Percentiles rank a stretch among this genome's conserved stretches.
These are phyloP conservation scores for Plotosus lineatus DNA, from an alignment of 2,113 vertebrate genomes.

Conservation along the genomic window DNA sequence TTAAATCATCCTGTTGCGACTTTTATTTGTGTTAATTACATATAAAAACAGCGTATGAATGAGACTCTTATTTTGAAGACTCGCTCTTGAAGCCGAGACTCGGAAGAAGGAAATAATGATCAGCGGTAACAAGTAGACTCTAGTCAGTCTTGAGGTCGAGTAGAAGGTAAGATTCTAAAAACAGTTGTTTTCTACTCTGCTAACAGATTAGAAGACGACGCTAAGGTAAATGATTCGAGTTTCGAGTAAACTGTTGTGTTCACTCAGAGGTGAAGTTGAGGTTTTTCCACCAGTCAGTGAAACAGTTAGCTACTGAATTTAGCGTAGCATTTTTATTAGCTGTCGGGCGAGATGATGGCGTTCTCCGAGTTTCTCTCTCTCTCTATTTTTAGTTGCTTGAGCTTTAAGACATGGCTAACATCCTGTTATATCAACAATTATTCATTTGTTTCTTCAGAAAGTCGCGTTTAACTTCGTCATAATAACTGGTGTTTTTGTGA, in stretches of 20 bases:
- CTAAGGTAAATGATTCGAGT: neutral
- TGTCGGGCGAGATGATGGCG: neutral
- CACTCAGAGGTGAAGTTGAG: too few relatives aligned
- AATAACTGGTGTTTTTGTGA: slow-evolving; percentile 2
- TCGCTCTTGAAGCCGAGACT: neutral
- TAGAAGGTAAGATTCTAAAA: slow-evolving; percentile 46
- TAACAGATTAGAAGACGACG: neutral
- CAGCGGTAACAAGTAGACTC: slow-evolving; percentile 36
- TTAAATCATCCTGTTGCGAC: neutral
- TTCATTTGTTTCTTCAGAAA: neutral
- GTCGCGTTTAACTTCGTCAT: neutral
- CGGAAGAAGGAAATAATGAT: slow-evolving; percentile 53
- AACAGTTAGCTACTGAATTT: neutral
- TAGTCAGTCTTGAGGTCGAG: slow-evolving; percentile 46
- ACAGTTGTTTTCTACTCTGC: neutral
- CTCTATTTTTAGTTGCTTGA: neutral
- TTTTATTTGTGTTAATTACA: neutral
- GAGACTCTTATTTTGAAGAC: slow-evolving; percentile 47
- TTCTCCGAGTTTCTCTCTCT: neutral
- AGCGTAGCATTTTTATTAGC: neutral
- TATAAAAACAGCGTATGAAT: neutral
- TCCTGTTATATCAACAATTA: neutral
- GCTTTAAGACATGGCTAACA: neutral
- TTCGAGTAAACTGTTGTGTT: neutral
- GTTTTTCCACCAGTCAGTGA: neutral